Base-by-base conservation (phyloP, 2,797 vertebrate genomes). In the Pteropus rufus region DNA sequence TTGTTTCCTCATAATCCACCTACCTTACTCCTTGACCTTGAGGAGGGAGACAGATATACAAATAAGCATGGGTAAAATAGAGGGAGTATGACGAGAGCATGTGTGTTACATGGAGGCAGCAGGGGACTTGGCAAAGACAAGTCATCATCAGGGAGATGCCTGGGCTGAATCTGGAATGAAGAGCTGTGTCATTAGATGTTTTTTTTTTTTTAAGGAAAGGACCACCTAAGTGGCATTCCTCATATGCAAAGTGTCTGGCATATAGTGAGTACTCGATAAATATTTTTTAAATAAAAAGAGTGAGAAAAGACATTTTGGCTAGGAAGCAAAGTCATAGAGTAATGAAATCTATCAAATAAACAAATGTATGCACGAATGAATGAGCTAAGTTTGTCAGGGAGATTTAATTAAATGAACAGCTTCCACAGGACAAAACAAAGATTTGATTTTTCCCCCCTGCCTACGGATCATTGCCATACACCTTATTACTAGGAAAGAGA, bases 371-470 rank as follows among this genome's bases (percentile, higher is more conserved):
- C 46, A 54, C 80, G 67, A 90, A 90, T 49, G 46, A 93, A 76
- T 26, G 49, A 88, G 80, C 18, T 72, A 58, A 72, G 56, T 88
- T 77, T 92, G 31, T 81, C n/a, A 93, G 76, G 81, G 67, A 95
- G 73, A 91, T 49, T 49, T 49, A 49, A 94, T 49, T 60, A 90
- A 94, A 92, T 77, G 92, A 82, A 36, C 67, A 24, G 49, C 34
- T 62, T 96, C 92, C 62, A 73, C 92, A 90, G 36, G 41, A 87
- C 70, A 93, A 89, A 92, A 67, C 18, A 7, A 92, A 97, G 67
- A 96, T 64, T 44, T 73, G 41, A 54, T 90, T 52, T 58, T 69
- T 91, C 56, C 60, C 2, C 3, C 5, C 26, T 12, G 80, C 82
- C 16, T 49, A 26, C 75, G 76, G 72, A 90, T 91, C 94, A 96